Evolutionary conservation across 2,888 invertebrate species (phyloP).

Genomic region (Pterostichus niger): DNA sequence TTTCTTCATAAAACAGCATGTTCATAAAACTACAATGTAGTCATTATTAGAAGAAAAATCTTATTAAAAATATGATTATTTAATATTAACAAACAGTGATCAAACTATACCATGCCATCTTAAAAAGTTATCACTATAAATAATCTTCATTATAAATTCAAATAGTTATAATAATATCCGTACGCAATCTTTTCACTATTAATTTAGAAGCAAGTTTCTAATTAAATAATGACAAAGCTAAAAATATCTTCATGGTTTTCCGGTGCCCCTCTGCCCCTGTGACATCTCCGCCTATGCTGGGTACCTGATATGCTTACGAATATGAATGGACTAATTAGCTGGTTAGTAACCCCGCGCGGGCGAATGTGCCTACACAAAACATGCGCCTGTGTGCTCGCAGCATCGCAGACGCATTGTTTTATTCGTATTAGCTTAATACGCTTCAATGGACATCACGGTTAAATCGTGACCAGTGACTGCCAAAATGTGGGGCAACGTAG

Average conservation of each 20-base stretch:
- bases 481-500: slow-evolving; percentile 43
- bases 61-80: too few relatives aligned
- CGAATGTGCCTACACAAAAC: slow-evolving; percentile 51
- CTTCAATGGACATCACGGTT: slow-evolving; percentile 65
- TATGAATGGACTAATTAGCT: slow-evolving; percentile 66
- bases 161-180: background rate
- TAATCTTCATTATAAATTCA: slow-evolving; percentile 8
- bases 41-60: too few relatives aligned
- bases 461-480: slow-evolving; percentile 54
- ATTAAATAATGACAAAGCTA: slow-evolving; percentile 45
- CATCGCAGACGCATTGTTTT: slow-evolving; percentile 58
- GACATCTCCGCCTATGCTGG: background rate
- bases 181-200: background rate
- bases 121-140: background rate
- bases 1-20: too few relatives aligned
- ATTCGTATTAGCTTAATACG: slow-evolving; percentile 63
- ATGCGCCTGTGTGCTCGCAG: slow-evolving; percentile 5
- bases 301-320: slow-evolving; percentile 64
- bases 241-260: slow-evolving; percentile 28
- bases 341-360: slow-evolving; percentile 62
- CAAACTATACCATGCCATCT: background rate
- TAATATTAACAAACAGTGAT: too few relatives aligned
- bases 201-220: background rate
- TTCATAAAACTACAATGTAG: too few relatives aligned
- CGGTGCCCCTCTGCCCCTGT: slow-evolving; percentile 12